Evolutionary conservation across 2,888 invertebrate genomes (phyloP), one percentile per base, ranked within the genome.

Genomic region (Agrilus cyanescens): DNA sequence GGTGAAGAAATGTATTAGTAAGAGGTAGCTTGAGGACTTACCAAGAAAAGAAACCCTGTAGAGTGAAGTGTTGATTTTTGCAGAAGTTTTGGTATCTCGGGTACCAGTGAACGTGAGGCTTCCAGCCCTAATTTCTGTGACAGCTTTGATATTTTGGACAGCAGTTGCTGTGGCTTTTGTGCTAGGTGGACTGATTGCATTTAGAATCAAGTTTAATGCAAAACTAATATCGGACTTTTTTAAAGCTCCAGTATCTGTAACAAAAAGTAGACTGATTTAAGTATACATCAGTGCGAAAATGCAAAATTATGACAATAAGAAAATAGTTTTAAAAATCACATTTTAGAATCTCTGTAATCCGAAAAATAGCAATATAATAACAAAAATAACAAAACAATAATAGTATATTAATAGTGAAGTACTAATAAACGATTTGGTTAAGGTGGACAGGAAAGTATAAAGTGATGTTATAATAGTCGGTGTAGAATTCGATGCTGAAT

Each of bases 181-280:
- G 2, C 79, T 81, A 1, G 87, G 82, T 25, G 88, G 82, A 64
- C 80, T 81, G 62, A 96, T 78, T 8, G 95, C 87, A 63, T 86
- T 87, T 25, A 96, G 73, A 12, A 96, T 85, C 20, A 93, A 82
- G 3, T 86, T 89, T 47, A 98, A 73, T 40, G 93, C 80, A 68
- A 90, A 97, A 50, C 83, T 81, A 13, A 98, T 85, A 63, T 98
- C 96, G 12, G 82, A 78, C 57, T 86, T 85, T 41, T 90, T 79
- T 59, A 98, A 76, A 53, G 85, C 84, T 1, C 93, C 88, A 32
- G 90, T 85, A 62, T 95, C 94, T 85, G 69, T 48, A 67, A 73
- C 53, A 51, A 47, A 44, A 36, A 36, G 32, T 5, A 36, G 13
- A 2, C 14, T 36, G 14, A 5, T 13, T 10, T 15, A 16, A 10